phyloP scores from a whole-genome alignment of 2,113 vertebrate species.

The Meles meles region DNA sequence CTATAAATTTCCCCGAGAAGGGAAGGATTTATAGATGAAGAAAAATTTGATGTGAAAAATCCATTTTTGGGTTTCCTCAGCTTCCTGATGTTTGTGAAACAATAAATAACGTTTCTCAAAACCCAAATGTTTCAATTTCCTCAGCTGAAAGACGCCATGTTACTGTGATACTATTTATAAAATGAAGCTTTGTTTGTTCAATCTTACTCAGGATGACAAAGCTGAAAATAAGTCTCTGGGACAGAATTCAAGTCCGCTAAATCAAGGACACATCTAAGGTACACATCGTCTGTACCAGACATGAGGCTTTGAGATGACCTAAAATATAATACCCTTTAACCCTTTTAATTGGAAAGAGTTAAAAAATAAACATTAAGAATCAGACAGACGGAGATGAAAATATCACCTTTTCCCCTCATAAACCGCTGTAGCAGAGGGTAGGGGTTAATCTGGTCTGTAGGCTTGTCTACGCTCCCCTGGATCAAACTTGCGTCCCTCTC shows the following conservation, averaged over 20 bases:
- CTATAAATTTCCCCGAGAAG: not conserved
- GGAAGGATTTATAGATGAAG: slow-evolving; percentile 29
- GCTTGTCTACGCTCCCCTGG: not conserved
- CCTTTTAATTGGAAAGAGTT: not conserved
- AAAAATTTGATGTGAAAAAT: slow-evolving; percentile 28
- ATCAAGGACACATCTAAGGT: not conserved
- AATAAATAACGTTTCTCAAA: slow-evolving; percentile 23
- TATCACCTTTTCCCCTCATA: not conserved
- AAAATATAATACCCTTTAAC: not conserved
- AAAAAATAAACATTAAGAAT: not conserved
- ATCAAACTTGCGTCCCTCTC: not conserved
- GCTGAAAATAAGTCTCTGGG: slow-evolving; percentile 43
- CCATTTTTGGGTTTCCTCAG: slow-evolving; percentile 39
- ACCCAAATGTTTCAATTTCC: not conserved
- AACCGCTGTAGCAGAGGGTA: not conserved
- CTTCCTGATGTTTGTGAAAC: slow-evolving; percentile 42
- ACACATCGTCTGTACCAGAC: not conserved
- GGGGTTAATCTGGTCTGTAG: not conserved
- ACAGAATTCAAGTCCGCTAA: slow-evolving; percentile 23
- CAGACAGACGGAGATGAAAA: not conserved
- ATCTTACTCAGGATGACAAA: slow-evolving; percentile 13
- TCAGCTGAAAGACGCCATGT: not conserved
- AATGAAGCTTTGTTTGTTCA: slow-evolving; percentile 21
- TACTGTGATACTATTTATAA: slow-evolving; percentile 23
- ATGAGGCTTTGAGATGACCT: not conserved